Evolutionary conservation across 2,113 vertebrate genomes (phyloP), one percentile per base, ranked within the genome.

Genomic region (Holacanthus passer): DNA sequence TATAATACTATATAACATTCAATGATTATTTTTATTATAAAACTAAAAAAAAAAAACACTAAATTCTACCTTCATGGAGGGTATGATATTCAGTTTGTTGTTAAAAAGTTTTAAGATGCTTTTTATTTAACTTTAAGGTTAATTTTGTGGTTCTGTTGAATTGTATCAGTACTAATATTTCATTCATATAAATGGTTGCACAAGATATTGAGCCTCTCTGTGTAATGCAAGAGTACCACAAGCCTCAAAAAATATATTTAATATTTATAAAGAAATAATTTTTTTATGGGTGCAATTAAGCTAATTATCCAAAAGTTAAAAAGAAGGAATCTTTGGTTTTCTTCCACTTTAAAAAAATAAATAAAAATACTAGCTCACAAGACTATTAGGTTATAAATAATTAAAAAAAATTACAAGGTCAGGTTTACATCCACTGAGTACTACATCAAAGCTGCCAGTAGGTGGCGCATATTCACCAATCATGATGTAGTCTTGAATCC

Each of bases 401-500:
- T 16, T 37, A 16, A 14, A 45, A 45, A 45, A 45, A 47, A 47
- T 32, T 32, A 43, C 24, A 31, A 31, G 56, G 41, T 70, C 50
- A 70, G 59, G 12, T 17, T 59, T n/a, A 32, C 37, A 4, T 41
- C 17, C 11, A 13, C 12, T 27, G 70, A 22, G 1, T 2, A 68
- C 39, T 63, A 11, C 60, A 43, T 37, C 7, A 16, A 9, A 69
- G 4, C 59, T 39, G 78, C 6, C 94, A 75, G 12, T 82, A 94
- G 94, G 76, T 86, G 93, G 90, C 86, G 78, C 14, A 7, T 39
- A n/a, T 91, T 89, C 45, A 67, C 56, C 81, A 87, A 82, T 16
- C 11, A 77, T 41, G 16, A 5, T 32, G 24, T 2, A 0, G n/a
- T 17, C 20, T 12, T 14, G 16, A 3, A 58, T 27, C 22, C 5